These are phyloP conservation scores for Drosophila dunni DNA, from an alignment of 1,140 invertebrate genomes.

Conservation along the genomic window DNA sequence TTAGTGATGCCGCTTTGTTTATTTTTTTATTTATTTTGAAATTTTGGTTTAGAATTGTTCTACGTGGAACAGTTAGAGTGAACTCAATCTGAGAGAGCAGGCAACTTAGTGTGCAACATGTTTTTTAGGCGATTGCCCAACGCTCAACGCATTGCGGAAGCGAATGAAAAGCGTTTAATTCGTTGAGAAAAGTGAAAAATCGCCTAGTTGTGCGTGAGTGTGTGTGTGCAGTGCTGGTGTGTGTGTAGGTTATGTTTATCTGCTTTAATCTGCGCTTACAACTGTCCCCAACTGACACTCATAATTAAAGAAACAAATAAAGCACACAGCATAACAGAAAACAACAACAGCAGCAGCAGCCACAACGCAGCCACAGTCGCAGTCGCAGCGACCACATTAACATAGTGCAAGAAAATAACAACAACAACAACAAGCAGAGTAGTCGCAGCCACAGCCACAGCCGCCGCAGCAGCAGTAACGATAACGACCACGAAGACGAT, in stretches of 20 bases:
- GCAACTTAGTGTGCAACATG: slow-evolving; percentile 24
- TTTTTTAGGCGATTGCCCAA: slow-evolving; percentile 29
- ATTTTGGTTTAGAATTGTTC: slow-evolving; percentile 40
- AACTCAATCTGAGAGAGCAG: not conserved
- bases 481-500: slow-evolving; percentile 17
- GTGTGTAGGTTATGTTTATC: slow-evolving; percentile 60
- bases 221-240: slow-evolving; percentile 26
- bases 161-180: slow-evolving; percentile 28
- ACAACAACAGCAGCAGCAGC: slow-evolving; percentile 29
- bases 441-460: slow-evolving; percentile 21
- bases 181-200: slow-evolving; percentile 40
- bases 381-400: slow-evolving; percentile 58
- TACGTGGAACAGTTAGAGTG: not conserved
- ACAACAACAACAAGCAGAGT: slow-evolving; percentile 22
- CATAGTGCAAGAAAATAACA: slow-evolving; percentile 58
- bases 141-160: slow-evolving; percentile 39
- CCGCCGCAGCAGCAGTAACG: slow-evolving; percentile 28
- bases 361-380: slow-evolving; percentile 24
- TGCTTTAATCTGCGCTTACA: slow-evolving; percentile 72
- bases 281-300: slow-evolving; percentile 81
- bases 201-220: slow-evolving; percentile 45
- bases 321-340: slow-evolving; percentile 49
- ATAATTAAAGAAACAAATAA: slow-evolving; percentile 84
- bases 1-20: slow-evolving; percentile 56
- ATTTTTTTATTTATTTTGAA: slow-evolving; percentile 6